These are phyloP conservation scores for Drosophila tsacasi DNA, from an alignment of 1,140 invertebrate species.

Conservation along the genomic window DNA sequence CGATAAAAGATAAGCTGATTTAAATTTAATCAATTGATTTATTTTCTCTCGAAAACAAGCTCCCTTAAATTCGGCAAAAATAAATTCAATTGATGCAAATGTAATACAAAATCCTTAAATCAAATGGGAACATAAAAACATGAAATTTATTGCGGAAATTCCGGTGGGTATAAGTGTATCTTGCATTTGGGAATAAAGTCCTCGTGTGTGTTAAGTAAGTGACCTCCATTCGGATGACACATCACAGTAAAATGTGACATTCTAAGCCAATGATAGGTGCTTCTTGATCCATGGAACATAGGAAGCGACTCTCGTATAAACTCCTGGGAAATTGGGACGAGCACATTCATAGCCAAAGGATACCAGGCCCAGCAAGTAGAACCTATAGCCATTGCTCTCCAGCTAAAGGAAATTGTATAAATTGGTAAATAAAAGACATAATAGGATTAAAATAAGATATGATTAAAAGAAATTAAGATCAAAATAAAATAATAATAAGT, in stretches of 20 bases:
- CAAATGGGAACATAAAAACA: constrained; percentile 34
- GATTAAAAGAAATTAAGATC: background rate
- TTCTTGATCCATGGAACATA: constrained; percentile 82
- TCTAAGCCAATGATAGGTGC: constrained; percentile 34
- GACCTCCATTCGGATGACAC: constrained; percentile 9
- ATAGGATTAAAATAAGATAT: background rate
- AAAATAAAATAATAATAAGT: no score
- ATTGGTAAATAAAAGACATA: background rate
- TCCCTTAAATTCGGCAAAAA: background rate
- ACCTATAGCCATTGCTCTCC: constrained; percentile 71
- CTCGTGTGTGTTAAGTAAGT: constrained; percentile 7
- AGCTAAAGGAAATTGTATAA: constrained; percentile 41
- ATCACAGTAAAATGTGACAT: constrained; percentile 11
- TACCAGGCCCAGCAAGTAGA: constrained; percentile 87
- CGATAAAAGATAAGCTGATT: background rate
- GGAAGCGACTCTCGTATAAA: constrained; percentile 88
- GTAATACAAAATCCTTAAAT: constrained; percentile 2
- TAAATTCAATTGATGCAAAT: constrained; percentile 6
- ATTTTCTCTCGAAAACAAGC: background rate
- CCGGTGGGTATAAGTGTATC: constrained; percentile 20
- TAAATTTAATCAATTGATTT: background rate
- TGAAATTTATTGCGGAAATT: constrained; percentile 39
- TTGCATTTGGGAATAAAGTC: constrained; percentile 2
- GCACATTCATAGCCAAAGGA: constrained; percentile 91
- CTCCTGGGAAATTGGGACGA: constrained; percentile 88